phyloP scores from a whole-genome alignment of 2,113 vertebrate genomes.

The Pterophyllum scalare region DNA sequence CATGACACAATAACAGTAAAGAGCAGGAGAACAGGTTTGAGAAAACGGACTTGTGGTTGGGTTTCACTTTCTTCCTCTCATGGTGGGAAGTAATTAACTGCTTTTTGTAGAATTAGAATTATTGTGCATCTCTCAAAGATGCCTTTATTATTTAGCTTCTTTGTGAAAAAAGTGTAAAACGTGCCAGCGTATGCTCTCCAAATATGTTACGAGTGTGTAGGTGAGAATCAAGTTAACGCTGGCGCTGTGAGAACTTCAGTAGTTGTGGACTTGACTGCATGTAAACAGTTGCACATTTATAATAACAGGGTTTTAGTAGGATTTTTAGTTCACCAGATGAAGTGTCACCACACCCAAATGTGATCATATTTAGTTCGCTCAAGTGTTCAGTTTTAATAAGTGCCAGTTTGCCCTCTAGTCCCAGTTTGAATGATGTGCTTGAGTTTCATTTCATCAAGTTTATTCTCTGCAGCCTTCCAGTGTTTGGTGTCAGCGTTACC shows the following conservation, averaged over 20 bases:
- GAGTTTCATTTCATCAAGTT: conserved; percentile 53
- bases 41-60: conserved; percentile 5
- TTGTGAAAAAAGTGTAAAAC: background rate
- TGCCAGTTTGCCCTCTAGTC: conserved; percentile 53
- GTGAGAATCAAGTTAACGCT: background rate
- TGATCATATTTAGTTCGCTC: conserved; percentile 60
- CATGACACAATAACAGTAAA: conserved; percentile 18
- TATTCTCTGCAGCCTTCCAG: conserved; percentile 8
- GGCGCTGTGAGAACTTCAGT: conserved; percentile 21
- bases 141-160: background rate
- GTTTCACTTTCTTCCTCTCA: conserved; percentile 40
- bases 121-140: background rate
- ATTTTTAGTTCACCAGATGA: conserved; percentile 44
- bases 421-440: conserved; percentile 19
- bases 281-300: conserved; percentile 43
- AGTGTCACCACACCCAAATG: conserved; percentile 46
- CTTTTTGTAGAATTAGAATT: background rate
- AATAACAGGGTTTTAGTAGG: conserved; percentile 31
- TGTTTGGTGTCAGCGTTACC: conserved; percentile 26
- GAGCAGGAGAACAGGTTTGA: conserved; percentile 63
- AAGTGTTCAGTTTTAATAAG: conserved; percentile 12
- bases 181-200: no score
- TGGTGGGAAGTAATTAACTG: conserved; percentile 18
- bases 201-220: background rate
- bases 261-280: background rate